Conservation (phyloP, 2,113 vertebrate species). For the Alectura lathami region DNA sequence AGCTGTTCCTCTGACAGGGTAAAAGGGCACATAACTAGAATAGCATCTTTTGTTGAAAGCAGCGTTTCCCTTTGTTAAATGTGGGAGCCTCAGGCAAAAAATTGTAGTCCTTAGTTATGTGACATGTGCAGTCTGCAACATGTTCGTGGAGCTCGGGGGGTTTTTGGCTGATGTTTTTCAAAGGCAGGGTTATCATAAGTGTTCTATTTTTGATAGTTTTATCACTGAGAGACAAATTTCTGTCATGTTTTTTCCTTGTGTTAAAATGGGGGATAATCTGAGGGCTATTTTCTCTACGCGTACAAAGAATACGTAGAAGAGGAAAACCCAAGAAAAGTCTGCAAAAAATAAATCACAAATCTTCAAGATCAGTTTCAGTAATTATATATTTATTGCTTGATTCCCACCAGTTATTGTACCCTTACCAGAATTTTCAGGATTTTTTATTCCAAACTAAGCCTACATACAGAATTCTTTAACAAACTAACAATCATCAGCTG, state of each 20-base stretch:
- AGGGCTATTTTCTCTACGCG: background rate
- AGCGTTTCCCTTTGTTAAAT: conserved; percentile 30
- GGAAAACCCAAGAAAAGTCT: background rate
- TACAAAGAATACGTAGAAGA: background rate
- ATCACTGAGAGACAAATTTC: conserved; percentile 34
- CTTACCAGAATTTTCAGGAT: background rate
- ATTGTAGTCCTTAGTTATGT: background rate
- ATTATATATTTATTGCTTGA: background rate
- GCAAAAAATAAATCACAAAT: background rate
- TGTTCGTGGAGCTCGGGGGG: background rate
- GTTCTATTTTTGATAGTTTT: conserved; percentile 8
- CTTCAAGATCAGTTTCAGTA: background rate
- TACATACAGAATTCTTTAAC: background rate
- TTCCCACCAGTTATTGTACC: background rate
- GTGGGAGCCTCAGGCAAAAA: conserved; percentile 53
- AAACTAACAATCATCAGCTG: background rate
- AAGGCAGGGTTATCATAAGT: conserved; percentile 1
- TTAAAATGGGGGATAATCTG: background rate
- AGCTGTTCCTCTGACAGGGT: conserved; percentile 72
- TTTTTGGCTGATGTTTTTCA: conserved; percentile 12
- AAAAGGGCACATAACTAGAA: conserved; percentile 76
- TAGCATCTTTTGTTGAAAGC: conserved; percentile 64
- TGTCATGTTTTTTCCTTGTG: background rate
- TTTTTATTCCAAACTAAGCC: background rate
- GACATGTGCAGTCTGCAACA: conserved; percentile 31